Conservation (phyloP, 1,140 invertebrate species). For the Anastrepha ludens region DNA sequence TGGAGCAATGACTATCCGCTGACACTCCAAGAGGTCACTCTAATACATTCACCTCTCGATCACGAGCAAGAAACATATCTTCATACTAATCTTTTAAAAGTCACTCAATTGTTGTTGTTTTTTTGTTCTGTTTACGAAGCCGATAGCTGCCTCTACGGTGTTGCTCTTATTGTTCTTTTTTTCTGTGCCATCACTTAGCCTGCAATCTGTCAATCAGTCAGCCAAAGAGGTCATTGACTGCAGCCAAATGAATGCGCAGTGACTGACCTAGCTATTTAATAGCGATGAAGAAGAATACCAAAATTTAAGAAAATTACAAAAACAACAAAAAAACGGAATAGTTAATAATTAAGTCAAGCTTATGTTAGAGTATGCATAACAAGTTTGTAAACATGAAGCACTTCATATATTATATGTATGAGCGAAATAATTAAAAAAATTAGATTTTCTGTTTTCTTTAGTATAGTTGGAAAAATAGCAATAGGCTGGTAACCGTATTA, state of each 20-base stretch:
- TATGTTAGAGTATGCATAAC: neutral
- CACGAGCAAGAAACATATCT: neutral
- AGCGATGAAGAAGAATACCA: neutral
- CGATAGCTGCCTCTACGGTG: neutral
- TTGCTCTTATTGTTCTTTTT: neutral
- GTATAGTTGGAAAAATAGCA: neutral
- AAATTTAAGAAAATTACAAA: neutral
- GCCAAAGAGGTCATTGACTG: conserved; percentile 20
- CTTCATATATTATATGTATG: no score
- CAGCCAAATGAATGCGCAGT: neutral
- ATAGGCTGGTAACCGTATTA: neutral
- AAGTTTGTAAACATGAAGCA: neutral
- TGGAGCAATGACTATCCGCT: neutral
- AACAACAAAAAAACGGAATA: neutral
- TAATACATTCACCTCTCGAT: conserved; percentile 3
- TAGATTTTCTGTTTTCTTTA: neutral
- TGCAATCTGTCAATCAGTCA: conserved; percentile 21
- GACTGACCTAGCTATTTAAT: neutral
- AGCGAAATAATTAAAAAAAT: neutral
- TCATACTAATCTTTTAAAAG: conserved; percentile 1
- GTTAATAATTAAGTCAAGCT: neutral
- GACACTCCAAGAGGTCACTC: neutral
- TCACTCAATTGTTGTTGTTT: neutral
- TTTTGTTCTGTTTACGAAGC: neutral
- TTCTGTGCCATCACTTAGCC: conserved; percentile 9